Evolutionary conservation across 2,888 invertebrate species (phyloP), one percentile per base, ranked within the genome.

Genomic region (Hypercompe scribonia): DNA sequence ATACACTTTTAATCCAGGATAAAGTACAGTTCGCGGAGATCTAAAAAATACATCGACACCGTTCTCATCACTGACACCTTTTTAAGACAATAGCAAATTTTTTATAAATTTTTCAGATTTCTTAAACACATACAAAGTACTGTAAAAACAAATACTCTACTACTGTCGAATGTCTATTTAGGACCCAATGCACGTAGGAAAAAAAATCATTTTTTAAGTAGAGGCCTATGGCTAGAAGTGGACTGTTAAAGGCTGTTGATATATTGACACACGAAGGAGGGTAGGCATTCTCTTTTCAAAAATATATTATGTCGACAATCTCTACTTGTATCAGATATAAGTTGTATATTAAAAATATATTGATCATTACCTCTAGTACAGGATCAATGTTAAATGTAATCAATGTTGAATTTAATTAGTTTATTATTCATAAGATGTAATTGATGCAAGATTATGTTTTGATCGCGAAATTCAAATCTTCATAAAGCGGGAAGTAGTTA

Each of bases 401-500:
- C 28, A 54, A 64, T 46, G 54, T 65, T 28, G 13, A 21, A 54
- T 36, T 2, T 46, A 68, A 65, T 69, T 58, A 46, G 33, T 73
- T 61, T 69, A 61, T 61, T 65, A 61, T 69, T 18, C 65, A 34
- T 65, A 73, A 63, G 65, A 76, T 61, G 24, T 63, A 21, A 13
- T 46, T 46, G 73, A 42, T 71, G 31, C 65, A n/a, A 79, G 54
- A 77, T 76, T 71, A 77, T 73, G 54, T 61, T 73, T 71, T 73
- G 79, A 79, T 78, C 78, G 78, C 81, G 39, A 76, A 80, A 81
- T 78, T 75, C 65, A 68, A 58, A 76, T 76, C 65, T 80, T 84
- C 86, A 88, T 82, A 83, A 82, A 75, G 74, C 80, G 79, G 82
- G 84, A 84, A 85, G 85, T 81, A 76, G 75, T 78, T 84, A 82